Conservation (phyloP, 2,888 invertebrate species). For the Nebria brevicollis region DNA sequence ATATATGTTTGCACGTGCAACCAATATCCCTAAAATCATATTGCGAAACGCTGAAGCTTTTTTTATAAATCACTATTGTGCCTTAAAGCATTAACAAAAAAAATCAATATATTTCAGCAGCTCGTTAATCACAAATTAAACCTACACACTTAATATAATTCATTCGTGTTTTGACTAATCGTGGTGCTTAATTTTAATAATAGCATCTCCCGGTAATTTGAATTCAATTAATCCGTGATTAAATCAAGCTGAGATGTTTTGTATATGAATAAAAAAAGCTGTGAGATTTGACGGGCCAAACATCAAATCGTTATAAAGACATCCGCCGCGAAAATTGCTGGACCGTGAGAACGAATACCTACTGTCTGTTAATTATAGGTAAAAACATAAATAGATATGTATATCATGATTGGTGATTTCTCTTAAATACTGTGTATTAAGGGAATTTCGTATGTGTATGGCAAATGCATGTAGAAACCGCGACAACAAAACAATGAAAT, state of each 20-base stretch:
- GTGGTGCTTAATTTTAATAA: background rate
- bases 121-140: background rate
- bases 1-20: background rate
- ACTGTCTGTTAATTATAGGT: background rate
- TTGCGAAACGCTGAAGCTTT: too few species aligned
- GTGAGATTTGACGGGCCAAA: background rate
- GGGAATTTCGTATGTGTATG: too few species aligned
- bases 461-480: too few species aligned
- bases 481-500: too few species aligned
- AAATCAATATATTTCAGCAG: background rate
- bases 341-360: background rate
- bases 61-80: too few species aligned
- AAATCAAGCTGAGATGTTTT: background rate
- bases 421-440: background rate
- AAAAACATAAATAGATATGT: background rate
- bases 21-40: background rate
- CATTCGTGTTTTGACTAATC: background rate
- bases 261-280: too few species aligned
- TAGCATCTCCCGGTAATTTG: background rate
- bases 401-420: background rate
- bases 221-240: background rate
- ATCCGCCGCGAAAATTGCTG: background rate
- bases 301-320: background rate
- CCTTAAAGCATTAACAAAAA: background rate
- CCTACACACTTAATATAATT: background rate